Percentiles rank a stretch among this genome's conserved stretches.
phyloP scores from a whole-genome alignment of 2,113 vertebrate genomes.

The Entelurus aequoreus region DNA sequence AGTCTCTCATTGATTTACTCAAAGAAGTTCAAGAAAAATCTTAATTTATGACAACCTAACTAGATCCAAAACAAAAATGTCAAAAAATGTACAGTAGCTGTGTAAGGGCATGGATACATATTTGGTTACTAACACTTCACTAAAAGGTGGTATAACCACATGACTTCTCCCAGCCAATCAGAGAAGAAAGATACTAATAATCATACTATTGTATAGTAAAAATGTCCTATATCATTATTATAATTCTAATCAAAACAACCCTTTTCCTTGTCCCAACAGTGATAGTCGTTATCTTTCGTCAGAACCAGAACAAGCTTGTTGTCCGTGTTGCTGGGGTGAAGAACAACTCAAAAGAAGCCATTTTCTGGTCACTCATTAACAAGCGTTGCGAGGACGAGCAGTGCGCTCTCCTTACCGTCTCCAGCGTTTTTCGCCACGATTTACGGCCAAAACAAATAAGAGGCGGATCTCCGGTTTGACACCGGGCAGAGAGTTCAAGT shows the following conservation, averaged over 20 bases:
- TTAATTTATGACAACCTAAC: too few relatives aligned
- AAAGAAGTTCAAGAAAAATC: too few relatives aligned
- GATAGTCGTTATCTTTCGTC: conserved; percentile 38
- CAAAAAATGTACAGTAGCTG: not conserved
- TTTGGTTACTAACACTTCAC: not conserved
- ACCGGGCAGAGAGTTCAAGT: conserved; percentile 2
- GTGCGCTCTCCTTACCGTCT: not conserved
- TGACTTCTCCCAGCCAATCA: not conserved
- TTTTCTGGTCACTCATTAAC: conserved; percentile 54
- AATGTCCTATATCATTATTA: not conserved
- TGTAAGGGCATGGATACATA: not conserved
- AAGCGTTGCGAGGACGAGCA: conserved; percentile 1
- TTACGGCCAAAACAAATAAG: conserved; percentile 20
- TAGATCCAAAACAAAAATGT: too few relatives aligned
- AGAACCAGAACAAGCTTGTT: conserved; percentile 36
- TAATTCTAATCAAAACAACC: not conserved
- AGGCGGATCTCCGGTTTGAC: not conserved
- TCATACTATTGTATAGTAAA: not conserved
- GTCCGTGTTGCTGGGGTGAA: conserved; percentile 1
- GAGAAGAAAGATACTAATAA: not conserved
- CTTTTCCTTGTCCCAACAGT: not conserved
- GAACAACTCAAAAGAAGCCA: conserved; percentile 7
- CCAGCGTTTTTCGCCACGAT: conserved; percentile 7
- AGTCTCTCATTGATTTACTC: not conserved
- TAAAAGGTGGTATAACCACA: not conserved